A percentile compares a stretch with the other conserved stretches of the same genome.
Conservation (phyloP, 2,113 vertebrate species). For the Zingel zingel region DNA sequence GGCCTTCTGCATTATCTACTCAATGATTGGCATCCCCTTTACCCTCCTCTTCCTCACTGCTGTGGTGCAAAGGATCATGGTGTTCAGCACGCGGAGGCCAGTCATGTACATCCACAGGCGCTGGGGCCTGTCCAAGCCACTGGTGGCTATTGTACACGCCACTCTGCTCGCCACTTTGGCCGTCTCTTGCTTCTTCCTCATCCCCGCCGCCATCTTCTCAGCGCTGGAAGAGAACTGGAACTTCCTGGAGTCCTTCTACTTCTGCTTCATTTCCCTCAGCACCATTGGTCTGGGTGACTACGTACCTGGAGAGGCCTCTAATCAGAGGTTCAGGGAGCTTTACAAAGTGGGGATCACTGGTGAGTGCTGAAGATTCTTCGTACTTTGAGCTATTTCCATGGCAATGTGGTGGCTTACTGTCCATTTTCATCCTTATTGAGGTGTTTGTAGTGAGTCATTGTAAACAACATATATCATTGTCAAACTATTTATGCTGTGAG, state of each 20-base stretch:
- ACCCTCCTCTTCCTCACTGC: conserved; percentile 97
- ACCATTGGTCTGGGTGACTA: conserved; percentile 98
- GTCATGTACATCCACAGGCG: conserved; percentile 90
- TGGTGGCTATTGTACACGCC: conserved; percentile 91
- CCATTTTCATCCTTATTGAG: not conserved
- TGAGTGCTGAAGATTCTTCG: conserved; percentile 79
- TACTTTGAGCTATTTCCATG: not conserved
- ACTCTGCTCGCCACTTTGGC: conserved; percentile 87
- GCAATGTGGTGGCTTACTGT: not conserved
- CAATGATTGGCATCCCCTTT: conserved; percentile 95
- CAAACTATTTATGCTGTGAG: not conserved
- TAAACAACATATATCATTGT: not conserved
- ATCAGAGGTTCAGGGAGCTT: conserved; percentile 93
- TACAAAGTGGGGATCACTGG: conserved; percentile 97
- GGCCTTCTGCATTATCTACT: conserved; percentile 97
- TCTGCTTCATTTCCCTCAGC: conserved; percentile 97
- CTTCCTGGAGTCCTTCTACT: conserved; percentile 98
- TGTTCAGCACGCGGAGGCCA: conserved; percentile 89
- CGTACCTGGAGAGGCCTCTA: conserved; percentile 93
- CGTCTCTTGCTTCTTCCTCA: conserved; percentile 92
- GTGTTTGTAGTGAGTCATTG: not conserved
- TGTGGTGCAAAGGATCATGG: conserved; percentile 94
- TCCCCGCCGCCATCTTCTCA: conserved; percentile 94
- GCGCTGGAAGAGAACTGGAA: conserved; percentile 95
- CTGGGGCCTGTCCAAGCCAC: conserved; percentile 93